Evolutionary conservation across 2,113 vertebrate genomes (phyloP).

Genomic region (Perca fluviatilis): DNA sequence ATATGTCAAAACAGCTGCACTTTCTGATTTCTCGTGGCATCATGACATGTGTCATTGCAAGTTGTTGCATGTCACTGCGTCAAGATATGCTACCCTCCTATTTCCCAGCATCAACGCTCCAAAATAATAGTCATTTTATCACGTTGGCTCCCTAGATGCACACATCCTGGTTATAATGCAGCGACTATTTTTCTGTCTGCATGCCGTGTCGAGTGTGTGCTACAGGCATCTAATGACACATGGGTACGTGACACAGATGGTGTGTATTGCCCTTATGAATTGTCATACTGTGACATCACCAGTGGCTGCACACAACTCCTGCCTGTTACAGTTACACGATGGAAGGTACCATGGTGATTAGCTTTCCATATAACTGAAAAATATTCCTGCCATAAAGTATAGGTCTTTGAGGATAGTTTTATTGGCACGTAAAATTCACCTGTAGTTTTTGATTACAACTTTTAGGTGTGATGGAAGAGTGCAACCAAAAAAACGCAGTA

Average conservation of each 20-base stretch:
- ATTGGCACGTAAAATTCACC: neutral
- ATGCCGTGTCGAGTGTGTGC: slow-evolving; percentile 9
- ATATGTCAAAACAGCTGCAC: slow-evolving; percentile 24
- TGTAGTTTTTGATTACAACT: neutral
- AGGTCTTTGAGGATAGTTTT: neutral
- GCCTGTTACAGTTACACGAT: neutral
- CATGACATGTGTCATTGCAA: slow-evolving; percentile 2
- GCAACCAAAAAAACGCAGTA: neutral
- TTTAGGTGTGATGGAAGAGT: too few relatives aligned
- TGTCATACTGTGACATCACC: slow-evolving; percentile 25
- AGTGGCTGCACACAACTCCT: slow-evolving; percentile 13
- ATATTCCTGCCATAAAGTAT: neutral
- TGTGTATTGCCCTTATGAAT: slow-evolving; percentile 7
- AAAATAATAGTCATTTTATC: slow-evolving; percentile 13
- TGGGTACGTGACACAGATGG: neutral
- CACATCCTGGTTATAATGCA: slow-evolving; percentile 10
- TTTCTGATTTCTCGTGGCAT: slow-evolving; percentile 6
- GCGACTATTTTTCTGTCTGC: slow-evolving; percentile 14
- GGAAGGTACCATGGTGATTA: neutral
- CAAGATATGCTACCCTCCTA: neutral
- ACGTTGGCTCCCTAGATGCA: neutral
- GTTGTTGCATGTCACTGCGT: slow-evolving; percentile 1
- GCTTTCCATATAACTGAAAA: neutral
- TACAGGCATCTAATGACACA: slow-evolving; percentile 4
- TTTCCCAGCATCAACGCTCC: slow-evolving; percentile 16